These are phyloP conservation scores for Xanthostigma xanthostigma DNA, from an alignment of 2,888 invertebrate genomes.

Conservation along the genomic window DNA sequence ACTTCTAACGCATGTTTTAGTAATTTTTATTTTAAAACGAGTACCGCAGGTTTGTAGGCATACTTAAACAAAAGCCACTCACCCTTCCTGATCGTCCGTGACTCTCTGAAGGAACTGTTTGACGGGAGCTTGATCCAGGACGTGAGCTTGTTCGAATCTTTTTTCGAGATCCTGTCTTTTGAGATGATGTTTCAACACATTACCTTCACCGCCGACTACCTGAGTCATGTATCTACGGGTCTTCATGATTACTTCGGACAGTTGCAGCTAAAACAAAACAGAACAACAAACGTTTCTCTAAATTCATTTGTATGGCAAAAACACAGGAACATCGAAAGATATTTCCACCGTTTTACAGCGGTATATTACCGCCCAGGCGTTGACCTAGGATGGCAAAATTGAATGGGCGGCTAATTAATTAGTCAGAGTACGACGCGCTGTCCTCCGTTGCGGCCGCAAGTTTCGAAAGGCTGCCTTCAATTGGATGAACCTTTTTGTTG, in stretches of 20 bases:
- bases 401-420: too few species aligned
- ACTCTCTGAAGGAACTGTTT: conserved; percentile 82
- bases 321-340: too few species aligned
- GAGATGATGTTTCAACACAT: conserved; percentile 75
- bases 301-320: too few species aligned
- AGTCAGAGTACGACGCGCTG: too few species aligned
- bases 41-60: not conserved
- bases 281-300: not conserved
- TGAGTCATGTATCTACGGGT: conserved; percentile 89
- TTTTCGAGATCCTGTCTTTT: conserved; percentile 75
- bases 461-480: too few species aligned
- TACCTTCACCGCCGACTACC: conserved; percentile 75
- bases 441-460: too few species aligned
- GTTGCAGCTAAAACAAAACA: conserved; percentile 60
- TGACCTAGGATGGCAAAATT: too few species aligned
- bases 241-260: conserved; percentile 93
- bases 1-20: not conserved
- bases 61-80: conserved; percentile 21
- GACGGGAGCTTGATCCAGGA: conserved; percentile 62
- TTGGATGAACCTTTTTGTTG: too few species aligned
- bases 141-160: conserved; percentile 58
- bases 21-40: conserved; percentile 5
- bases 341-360: too few species aligned
- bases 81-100: conserved; percentile 90
- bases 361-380: too few species aligned